Base-by-base conservation (phyloP, 2,113 vertebrate genomes). In the Sturnira hondurensis region DNA sequence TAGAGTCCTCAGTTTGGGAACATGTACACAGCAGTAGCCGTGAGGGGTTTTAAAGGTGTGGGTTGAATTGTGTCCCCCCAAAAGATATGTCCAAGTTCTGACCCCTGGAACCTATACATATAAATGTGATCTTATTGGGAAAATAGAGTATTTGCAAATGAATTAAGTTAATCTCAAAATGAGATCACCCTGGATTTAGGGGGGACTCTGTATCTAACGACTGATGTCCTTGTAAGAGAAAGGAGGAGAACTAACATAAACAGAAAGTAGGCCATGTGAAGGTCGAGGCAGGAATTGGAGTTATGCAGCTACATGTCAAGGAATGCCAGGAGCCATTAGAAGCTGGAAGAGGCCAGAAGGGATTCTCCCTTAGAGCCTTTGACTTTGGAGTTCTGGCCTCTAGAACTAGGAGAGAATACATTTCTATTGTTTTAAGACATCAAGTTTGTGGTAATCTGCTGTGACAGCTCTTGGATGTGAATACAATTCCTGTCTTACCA, bases 61-160 rank as follows among this genome's bases (percentile, higher is more conserved):
- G 43, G 10, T 83, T 84, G 50, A 85, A 50, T 15, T 63, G 4
- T 52, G 45, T 54, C 5, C n/a, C 31, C 33, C 33, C 12, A 65
- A 83, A 56, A 63, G 56, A 65, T n/a, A 36, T 5, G 7, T 52
- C 16, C 31, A 80, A 45, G 2, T 86, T 56, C 50, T 94, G 65
- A 83, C 4, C 28, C 33, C 70, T 38, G 33, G 13, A 19, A n/a
- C 14, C 56, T 38, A 5, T 41, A n/a, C 36, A 45, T 38, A 7
- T 36, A n/a, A 47, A 45, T 36, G 26, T 65, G 82, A 47, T 67
- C 33, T 68, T 71, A 33, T 45, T 83, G 78, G 78, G 73, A 85
- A 85, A 96, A 82, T 36, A 56, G 50, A 71, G 16, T 76, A 47
- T 94, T 80, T 78, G 63, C 24, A 67, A 47, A 43, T 78, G 5